phyloP scores from a whole-genome alignment of 2,797 vertebrate genomes.

The Triplophysa bombifrons region DNA sequence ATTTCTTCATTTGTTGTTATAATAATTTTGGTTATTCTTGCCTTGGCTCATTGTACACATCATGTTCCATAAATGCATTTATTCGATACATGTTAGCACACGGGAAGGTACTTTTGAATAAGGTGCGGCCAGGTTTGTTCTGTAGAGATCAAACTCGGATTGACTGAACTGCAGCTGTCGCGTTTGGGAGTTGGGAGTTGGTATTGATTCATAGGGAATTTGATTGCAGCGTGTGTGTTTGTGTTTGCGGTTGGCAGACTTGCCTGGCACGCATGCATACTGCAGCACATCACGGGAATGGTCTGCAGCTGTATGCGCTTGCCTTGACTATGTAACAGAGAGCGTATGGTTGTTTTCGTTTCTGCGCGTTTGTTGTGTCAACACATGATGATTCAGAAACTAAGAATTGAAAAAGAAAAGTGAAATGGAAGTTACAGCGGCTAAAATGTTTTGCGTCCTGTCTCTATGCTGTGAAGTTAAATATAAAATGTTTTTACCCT shows the following conservation, averaged over 20 bases:
- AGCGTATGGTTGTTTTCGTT: constrained; percentile 41
- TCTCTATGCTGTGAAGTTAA: neutral
- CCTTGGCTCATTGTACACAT: neutral
- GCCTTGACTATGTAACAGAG: constrained; percentile 45
- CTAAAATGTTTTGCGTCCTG: neutral
- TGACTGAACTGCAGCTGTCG: constrained; percentile 71
- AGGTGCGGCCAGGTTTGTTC: constrained; percentile 38
- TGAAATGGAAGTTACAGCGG: neutral
- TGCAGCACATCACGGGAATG: constrained; percentile 53
- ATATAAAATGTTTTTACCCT: neutral
- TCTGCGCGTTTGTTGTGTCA: constrained; percentile 41
- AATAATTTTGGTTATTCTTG: neutral
- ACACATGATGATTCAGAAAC: constrained; percentile 28
- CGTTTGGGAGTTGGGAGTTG: constrained; percentile 54
- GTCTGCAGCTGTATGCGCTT: constrained; percentile 44
- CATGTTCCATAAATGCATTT: constrained; percentile 6
- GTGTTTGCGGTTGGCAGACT: constrained; percentile 53
- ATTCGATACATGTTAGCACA: neutral
- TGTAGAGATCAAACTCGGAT: constrained; percentile 58
- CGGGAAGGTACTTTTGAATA: constrained; percentile 12
- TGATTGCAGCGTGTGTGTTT: constrained; percentile 50
- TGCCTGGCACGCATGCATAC: constrained; percentile 57
- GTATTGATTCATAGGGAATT: constrained; percentile 73
- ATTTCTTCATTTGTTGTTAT: neutral
- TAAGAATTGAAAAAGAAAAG: constrained; percentile 4